Evolutionary conservation across 2,888 invertebrate species (phyloP), one percentile per base, ranked within the genome.

Genomic region (Drosophila macrothrix): DNA sequence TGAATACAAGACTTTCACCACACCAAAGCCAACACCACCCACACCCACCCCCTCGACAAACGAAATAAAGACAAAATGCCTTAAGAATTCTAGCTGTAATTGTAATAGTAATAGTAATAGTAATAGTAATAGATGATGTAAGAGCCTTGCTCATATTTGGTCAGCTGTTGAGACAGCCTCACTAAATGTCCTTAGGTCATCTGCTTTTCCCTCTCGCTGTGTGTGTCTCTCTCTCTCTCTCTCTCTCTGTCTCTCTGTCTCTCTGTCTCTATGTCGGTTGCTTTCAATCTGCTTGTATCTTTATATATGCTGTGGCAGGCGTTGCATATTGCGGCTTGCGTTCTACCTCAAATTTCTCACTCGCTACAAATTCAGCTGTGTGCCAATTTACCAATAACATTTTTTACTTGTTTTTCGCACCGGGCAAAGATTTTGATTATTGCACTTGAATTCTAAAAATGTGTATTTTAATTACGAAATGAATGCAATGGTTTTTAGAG

Each of bases 111-210:
- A 28, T 9, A 3, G 43, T 43, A n/a, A 43, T 0, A 29, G 41
- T 39, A 25, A 6, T 1, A 1, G 55, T 37, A 10, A 12, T 12
- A 64, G 67, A 52, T 76, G 61, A 77, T 76, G 73, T 73, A 67
- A 22, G 35, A 64, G 29, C 59, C 50, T n/a, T 60, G 56, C 64
- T 29, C 53, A 59, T 53, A 59, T 76, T 73, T 65, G 73, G 68
- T 58, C 66, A 65, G 62, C 61, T 49, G 52, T 68, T 60, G 53
- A 49, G 49, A 50, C 55, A 33, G n/a, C 28, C 46, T 61, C 69
- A 70, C 54, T 67, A 65, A 41, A 53, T 28, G 25, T 50, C n/a
- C 59, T 59, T 19, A 50, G 77, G 63, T 28, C 52, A 54, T 29
- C 35, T 61, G 56, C 33, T 52, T 41, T 43, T 56, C 28, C 59